These are phyloP conservation scores for Poeciliopsis prolifica DNA, from an alignment of 2,113 vertebrate species.

Conservation along the genomic window DNA sequence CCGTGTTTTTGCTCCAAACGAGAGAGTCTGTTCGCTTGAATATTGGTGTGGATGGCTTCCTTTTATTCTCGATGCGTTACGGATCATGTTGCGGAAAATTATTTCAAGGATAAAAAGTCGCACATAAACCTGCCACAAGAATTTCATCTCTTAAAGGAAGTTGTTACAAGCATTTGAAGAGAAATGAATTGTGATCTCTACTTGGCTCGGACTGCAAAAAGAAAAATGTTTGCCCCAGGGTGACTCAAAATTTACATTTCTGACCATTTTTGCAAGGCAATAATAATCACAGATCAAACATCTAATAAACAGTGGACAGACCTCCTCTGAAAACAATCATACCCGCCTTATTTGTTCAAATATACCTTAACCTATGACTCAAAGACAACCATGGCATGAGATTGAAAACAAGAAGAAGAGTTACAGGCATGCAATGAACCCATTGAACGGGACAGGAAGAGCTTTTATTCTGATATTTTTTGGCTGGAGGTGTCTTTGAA, in stretches of 20 bases:
- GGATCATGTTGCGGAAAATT: not conserved
- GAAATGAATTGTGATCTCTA: not conserved
- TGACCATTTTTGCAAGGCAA: slow-evolving; percentile 13
- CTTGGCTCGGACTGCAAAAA: slow-evolving; percentile 26
- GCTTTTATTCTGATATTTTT: too few species aligned
- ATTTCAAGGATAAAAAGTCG: slow-evolving; percentile 24
- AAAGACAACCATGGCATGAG: too few species aligned
- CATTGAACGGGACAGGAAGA: too few species aligned
- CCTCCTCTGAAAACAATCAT: too few species aligned
- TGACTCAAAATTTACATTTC: slow-evolving; percentile 50
- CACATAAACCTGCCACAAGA: slow-evolving; percentile 19
- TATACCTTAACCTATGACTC: too few species aligned
- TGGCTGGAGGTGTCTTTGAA: too few species aligned
- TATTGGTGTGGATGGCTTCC: slow-evolving; percentile 27
- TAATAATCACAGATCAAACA: not conserved
- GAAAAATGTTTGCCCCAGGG: slow-evolving; percentile 40
- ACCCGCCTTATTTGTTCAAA: too few species aligned
- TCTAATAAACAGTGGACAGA: too few species aligned
- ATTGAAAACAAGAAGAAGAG: too few species aligned
- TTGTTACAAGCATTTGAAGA: slow-evolving; percentile 17
- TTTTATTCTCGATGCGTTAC: slow-evolving; percentile 20
- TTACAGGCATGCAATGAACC: too few species aligned
- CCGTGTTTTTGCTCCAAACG: slow-evolving; percentile 15
- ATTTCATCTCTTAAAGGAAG: slow-evolving; percentile 10
- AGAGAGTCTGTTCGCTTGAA: slow-evolving; percentile 36